phyloP scores from a whole-genome alignment of 2,113 vertebrate genomes.

The Megalops atlanticus region DNA sequence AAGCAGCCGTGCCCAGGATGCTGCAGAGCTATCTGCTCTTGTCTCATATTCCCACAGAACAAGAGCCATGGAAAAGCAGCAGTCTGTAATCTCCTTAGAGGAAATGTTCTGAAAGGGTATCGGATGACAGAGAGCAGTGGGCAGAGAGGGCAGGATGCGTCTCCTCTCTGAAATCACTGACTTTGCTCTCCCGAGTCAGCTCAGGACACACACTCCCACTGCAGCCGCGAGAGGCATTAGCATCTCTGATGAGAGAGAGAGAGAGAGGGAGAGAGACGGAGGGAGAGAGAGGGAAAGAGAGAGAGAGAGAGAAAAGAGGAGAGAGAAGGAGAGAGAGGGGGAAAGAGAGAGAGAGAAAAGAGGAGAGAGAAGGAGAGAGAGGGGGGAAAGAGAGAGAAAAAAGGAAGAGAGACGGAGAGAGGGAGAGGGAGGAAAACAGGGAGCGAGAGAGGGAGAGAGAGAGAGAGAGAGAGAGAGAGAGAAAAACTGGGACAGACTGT shows the following conservation, averaged over 20 bases:
- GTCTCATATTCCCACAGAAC: background rate
- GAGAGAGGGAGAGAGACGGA: too few relatives aligned
- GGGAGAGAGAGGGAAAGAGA: too few relatives aligned
- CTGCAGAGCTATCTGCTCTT: background rate
- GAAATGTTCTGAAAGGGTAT: background rate
- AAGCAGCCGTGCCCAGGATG: background rate
- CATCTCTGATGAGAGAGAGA: conserved; percentile 9
- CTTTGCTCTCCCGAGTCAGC: background rate
- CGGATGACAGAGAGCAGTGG: background rate
- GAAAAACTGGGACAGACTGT: background rate
- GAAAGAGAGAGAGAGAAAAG: too few relatives aligned
- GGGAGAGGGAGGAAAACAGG: background rate
- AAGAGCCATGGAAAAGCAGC: background rate
- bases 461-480: conserved; percentile 6
- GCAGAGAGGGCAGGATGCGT: background rate
- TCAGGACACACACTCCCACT: background rate
- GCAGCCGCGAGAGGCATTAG: conserved; percentile 16
- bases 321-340: too few relatives aligned
- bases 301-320: too few relatives aligned
- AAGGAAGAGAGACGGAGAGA: too few relatives aligned
- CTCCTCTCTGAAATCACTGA: background rate
- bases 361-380: too few relatives aligned
- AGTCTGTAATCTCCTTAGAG: background rate
- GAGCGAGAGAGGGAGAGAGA: too few relatives aligned
- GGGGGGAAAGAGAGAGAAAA: too few relatives aligned